A percentile compares a stretch with the other conserved stretches of the same genome.
Conservation (phyloP, 2,888 invertebrate genomes). For the Agrenia bidenticulata region DNA sequence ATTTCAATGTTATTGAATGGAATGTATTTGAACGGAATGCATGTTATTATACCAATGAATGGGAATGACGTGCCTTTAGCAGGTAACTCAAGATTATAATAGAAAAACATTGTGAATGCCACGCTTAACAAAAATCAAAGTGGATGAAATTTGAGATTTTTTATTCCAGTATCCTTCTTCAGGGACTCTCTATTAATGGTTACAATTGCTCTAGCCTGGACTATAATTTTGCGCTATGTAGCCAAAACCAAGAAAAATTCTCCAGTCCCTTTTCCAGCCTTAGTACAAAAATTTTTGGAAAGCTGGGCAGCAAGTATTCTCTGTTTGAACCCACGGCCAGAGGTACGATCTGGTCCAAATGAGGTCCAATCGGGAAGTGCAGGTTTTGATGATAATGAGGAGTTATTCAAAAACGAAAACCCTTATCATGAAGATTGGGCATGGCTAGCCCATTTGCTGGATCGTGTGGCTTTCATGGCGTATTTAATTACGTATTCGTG, state of each 20-base stretch:
- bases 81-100: conserved; percentile 19
- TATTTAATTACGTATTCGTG: conserved; percentile 30
- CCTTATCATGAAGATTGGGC: conserved; percentile 33
- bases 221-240: conserved; percentile 28
- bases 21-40: conserved; percentile 27
- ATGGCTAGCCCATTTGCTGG: conserved; percentile 40
- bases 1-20: conserved; percentile 26
- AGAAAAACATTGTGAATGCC: no score
- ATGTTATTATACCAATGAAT: conserved; percentile 28
- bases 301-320: conserved; percentile 26
- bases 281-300: conserved; percentile 24
- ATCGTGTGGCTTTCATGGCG: conserved; percentile 30
- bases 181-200: conserved; percentile 40
- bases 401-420: conserved; percentile 20
- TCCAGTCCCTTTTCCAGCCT: conserved; percentile 29
- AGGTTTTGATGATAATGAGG: conserved; percentile 29
- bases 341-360: background rate
- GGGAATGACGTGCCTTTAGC: conserved; percentile 30
- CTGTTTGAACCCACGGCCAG: conserved; percentile 33
- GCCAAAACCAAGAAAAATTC: conserved; percentile 27
- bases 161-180: conserved; percentile 34
- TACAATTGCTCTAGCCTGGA: conserved; percentile 32
- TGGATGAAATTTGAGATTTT: conserved; percentile 1
- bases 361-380: background rate
- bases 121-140: background rate